Base-by-base conservation (phyloP, 2,113 vertebrate genomes). In the Campylomormyrus numenius region DNA sequence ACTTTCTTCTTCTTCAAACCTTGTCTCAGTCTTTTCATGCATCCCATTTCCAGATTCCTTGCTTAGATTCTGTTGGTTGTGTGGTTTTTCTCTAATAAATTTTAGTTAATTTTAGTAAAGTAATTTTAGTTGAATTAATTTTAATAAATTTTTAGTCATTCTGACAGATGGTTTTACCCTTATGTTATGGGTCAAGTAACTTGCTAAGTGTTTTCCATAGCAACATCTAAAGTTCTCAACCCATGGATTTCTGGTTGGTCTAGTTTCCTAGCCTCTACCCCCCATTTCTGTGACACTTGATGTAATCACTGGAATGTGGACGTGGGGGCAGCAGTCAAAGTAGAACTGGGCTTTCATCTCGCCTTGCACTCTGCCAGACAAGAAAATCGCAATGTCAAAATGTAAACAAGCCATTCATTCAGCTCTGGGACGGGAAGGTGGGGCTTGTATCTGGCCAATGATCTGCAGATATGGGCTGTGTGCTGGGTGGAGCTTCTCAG, bases 271-370 rank as follows among this genome's bases (percentile, higher is more conserved):
- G 48, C 50, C 49, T 27, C 13, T 35, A 8, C 31, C 17, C n/a
- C 15, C 17, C 85, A 53, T 87, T 87, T 87, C n/a, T 87, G 85
- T 19, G 85, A 87, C 11, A 52, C 85, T 87, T 27, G 27, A 53
- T 87, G 85, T 53, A 87, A 48, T 53, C 50, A 53, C 31, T 56
- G 85, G 49, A 35, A 87, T 35, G 50, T 39, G 9, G 45, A 85
- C 19, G 4, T 45, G 83, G 42, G 39, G 83, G 83, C 45, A 85
- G 83, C 83, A 85, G 83, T 48, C 39, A n/a, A 4, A 85, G 85
- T 48, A 48, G 2, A 85, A 48, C 45, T 15, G 84, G n/a, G 21
- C 11, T 46, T n/a, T n/a, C 84, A 48, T 50, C 49, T 35, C 15
- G 49, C 85, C 49, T 52, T 52, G n/a, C 13, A 27, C 27, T 52